Evolutionary conservation across 2,888 invertebrate species (phyloP).

Genomic region (Atethmia centrago): DNA sequence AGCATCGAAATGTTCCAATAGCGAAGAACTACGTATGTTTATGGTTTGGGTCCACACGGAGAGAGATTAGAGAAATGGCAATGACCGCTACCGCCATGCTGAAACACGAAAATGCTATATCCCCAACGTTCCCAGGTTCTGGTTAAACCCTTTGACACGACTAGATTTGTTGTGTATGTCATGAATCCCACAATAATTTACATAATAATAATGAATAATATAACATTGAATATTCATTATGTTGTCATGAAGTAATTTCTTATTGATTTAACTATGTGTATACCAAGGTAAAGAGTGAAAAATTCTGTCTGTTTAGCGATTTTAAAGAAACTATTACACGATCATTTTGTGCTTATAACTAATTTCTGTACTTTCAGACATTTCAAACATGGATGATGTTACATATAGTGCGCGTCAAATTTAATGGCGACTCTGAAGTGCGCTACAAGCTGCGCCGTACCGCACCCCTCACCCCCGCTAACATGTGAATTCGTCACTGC

Average conservation of each 20-base stretch:
- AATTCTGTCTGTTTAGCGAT: background rate
- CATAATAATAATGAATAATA: background rate
- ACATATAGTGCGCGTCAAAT: no score
- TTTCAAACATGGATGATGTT: background rate
- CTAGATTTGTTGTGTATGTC: background rate
- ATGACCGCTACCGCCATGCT: no score
- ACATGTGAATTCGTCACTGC: no score
- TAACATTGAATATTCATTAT: conserved; percentile 11
- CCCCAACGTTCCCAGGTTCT: background rate
- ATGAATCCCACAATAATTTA: background rate
- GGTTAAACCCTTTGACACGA: background rate
- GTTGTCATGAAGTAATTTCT: background rate
- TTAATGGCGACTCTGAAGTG: no score
- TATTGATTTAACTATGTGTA: background rate
- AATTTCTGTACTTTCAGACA: no score
- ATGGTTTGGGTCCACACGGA: no score
- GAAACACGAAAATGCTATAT: no score
- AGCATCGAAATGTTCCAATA: no score
- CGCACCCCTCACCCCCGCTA: no score
- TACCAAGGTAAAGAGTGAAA: background rate
- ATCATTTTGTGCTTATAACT: background rate
- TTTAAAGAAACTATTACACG: background rate
- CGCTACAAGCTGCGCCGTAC: no score
- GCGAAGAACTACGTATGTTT: no score
- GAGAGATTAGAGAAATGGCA: no score